Conservation (phyloP, 2,113 vertebrate genomes). For the Dicrurus megarhynchus region DNA sequence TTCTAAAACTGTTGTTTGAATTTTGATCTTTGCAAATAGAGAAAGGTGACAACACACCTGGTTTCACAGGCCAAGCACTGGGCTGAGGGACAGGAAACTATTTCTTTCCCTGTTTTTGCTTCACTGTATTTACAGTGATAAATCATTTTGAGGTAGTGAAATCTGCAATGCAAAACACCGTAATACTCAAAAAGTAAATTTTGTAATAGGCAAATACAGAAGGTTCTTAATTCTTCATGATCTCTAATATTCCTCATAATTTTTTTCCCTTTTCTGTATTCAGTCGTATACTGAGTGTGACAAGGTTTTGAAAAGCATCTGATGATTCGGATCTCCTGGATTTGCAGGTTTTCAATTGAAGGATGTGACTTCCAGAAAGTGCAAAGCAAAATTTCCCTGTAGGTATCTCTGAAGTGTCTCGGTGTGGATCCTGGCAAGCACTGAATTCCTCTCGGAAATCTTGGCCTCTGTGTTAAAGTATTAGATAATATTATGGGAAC, state of each 20-base stretch:
- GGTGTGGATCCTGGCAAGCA: neutral
- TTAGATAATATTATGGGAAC: slow-evolving; percentile 19
- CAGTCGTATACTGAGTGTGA: neutral
- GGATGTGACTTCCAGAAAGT: neutral
- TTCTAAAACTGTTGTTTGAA: neutral
- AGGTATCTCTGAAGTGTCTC: slow-evolving; percentile 4
- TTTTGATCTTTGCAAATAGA: neutral
- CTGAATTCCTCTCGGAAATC: neutral
- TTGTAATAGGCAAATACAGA: neutral
- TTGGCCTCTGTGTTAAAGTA: neutral
- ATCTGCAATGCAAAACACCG: neutral
- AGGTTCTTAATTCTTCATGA: neutral
- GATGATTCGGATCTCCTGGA: neutral
- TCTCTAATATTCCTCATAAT: neutral
- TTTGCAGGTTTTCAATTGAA: neutral
- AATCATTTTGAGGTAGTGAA: neutral
- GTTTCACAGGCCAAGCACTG: neutral
- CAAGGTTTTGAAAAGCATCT: neutral
- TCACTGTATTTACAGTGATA: neutral
- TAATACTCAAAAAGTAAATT: neutral
- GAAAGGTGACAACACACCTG: neutral
- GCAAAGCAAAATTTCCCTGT: neutral
- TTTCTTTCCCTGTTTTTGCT: neutral
- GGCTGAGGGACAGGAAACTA: neutral
- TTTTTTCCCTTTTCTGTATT: neutral